A percentile compares a stretch with the other conserved stretches of the same genome.
Evolutionary conservation across 2,797 vertebrate species (phyloP).

Genomic region (Paratrypauchen microcephalus): DNA sequence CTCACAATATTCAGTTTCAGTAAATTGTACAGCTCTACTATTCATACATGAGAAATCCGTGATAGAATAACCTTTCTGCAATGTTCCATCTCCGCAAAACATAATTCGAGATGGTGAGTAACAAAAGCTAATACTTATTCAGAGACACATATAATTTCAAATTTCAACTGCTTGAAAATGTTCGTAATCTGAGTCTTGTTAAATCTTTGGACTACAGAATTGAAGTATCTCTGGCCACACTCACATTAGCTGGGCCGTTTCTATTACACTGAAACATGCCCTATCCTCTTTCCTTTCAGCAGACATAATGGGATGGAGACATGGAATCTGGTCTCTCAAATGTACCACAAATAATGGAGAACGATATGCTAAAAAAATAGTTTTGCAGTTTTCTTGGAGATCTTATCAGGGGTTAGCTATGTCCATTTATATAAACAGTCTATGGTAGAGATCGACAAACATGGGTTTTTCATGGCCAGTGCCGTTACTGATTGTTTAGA

Average conservation of each 20-base stretch:
- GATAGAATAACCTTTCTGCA: neutral
- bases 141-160: neutral
- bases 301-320: conserved; percentile 55
- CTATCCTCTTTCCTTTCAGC: conserved; percentile 58
- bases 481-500: too few species aligned
- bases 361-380: too few species aligned
- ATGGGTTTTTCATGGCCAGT: too few species aligned
- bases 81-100: neutral
- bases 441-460: too few species aligned
- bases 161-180: conserved; percentile 9
- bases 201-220: conserved; percentile 7
- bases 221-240: conserved; percentile 13
- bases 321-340: conserved; percentile 50
- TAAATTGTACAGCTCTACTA: neutral
- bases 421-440: too few species aligned
- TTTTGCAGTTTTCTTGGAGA: too few species aligned
- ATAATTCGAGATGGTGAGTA: neutral
- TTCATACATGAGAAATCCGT: too few species aligned
- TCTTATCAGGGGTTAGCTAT: too few species aligned
- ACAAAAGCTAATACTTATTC: neutral
- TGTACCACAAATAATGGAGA: conserved; percentile 19
- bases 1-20: neutral
- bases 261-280: conserved; percentile 57
- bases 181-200: conserved; percentile 3
- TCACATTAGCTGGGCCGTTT: conserved; percentile 35